Percentiles rank a stretch among this genome's conserved stretches.
Evolutionary conservation across 2,888 invertebrate genomes (phyloP).

Genomic region (Sinotaia quadrata): DNA sequence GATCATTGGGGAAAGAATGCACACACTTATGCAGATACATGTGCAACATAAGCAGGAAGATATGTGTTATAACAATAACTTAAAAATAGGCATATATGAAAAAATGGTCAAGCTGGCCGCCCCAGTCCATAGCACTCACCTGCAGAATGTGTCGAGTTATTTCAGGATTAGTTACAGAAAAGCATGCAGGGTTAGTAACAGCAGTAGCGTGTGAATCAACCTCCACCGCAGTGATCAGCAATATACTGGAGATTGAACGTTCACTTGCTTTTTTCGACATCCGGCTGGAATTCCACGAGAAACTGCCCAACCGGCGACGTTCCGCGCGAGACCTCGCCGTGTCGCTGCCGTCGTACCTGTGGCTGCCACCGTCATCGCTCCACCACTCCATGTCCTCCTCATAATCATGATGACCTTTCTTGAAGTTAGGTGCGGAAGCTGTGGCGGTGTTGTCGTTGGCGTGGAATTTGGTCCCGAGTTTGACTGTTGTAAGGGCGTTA

Average conservation of each 20-base stretch:
- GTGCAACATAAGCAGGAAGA: no score
- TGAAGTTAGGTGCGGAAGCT: not conserved
- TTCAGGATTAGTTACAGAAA: conserved; percentile 29
- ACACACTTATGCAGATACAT: no score
- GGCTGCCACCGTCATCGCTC: conserved; percentile 30
- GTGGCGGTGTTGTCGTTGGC: not conserved
- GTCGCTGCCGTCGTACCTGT: conserved; percentile 16
- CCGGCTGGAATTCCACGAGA: conserved; percentile 46
- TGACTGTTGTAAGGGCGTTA: conserved; percentile 13
- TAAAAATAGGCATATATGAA: no score
- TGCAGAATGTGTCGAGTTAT: conserved; percentile 27
- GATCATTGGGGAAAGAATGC: no score
- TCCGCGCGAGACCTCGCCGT: conserved; percentile 29
- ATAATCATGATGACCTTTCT: not conserved
- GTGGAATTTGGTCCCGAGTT: conserved; percentile 24
- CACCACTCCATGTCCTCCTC: conserved; percentile 31
- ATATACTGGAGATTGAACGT: conserved; percentile 59
- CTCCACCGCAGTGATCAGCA: conserved; percentile 45
- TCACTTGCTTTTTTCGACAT: conserved; percentile 62
- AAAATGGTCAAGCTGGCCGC: not conserved
- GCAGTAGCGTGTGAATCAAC: conserved; percentile 18
- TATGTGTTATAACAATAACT: no score
- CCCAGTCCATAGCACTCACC: conserved; percentile 17
- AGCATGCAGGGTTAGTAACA: conserved; percentile 26
- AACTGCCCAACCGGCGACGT: conserved; percentile 48